phyloP scores from a whole-genome alignment of 2,797 vertebrate species.

The Danio tinwini region DNA sequence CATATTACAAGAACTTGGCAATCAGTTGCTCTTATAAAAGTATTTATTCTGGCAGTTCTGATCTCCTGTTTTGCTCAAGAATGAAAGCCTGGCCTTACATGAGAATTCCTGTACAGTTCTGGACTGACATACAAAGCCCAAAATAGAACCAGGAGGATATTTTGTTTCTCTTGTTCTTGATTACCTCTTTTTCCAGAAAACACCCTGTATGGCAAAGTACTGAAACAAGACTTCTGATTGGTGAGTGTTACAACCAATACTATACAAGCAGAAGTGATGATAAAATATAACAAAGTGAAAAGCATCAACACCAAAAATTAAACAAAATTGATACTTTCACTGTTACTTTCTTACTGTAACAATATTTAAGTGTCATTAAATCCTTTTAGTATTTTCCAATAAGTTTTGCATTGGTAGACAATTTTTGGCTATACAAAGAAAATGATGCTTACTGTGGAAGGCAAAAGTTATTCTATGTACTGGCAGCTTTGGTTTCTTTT shows the following conservation, averaged over 20 bases:
- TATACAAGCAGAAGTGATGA: neutral
- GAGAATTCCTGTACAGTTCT: conserved; percentile 72
- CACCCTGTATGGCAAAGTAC: conserved; percentile 42
- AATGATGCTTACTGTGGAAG: no score
- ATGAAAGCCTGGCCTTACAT: conserved; percentile 60
- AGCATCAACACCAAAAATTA: neutral
- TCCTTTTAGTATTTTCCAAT: no score
- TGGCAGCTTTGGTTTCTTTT: no score
- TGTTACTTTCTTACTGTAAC: no score
- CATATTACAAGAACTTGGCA: conserved; percentile 55
- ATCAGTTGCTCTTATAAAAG: conserved; percentile 62
- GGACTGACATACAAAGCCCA: conserved; percentile 70
- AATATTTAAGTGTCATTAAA: no score
- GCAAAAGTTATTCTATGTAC: no score
- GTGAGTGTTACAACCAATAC: neutral
- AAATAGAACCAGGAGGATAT: conserved; percentile 76
- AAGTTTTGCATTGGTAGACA: no score
- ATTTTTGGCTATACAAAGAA: no score
- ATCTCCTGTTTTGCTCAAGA: conserved; percentile 66
- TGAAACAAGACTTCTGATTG: conserved; percentile 38
- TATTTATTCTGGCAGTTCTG: conserved; percentile 65
- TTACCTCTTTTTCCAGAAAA: conserved; percentile 55
- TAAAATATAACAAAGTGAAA: conserved; percentile 5
- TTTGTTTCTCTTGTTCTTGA: conserved; percentile 68
- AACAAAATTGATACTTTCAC: neutral